Evolutionary conservation across 2,888 invertebrate genomes (phyloP), one percentile per base, ranked within the genome.

Genomic region (Opisthograptis luteolata): DNA sequence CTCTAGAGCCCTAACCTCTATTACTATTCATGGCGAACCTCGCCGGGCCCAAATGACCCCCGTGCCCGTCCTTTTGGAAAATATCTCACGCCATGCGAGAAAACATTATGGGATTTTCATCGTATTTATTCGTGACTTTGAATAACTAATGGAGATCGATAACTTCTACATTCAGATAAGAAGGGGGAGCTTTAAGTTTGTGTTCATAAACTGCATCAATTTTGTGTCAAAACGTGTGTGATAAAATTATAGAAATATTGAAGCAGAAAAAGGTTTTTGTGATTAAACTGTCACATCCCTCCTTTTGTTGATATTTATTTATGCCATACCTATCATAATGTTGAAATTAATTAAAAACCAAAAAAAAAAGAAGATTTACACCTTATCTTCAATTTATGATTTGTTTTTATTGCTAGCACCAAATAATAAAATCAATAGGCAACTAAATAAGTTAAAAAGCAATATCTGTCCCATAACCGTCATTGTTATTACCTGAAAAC

Each of bases 21-120:
- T 88, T 87, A 86, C 85, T 89, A 90, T 89, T 89, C 89, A 89
- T 89, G 70, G 77, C 69, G 66, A 59, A 68, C 78, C 81, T 79
- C 79, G 77, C 67, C 68, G 74, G 71, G 68, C 68, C 73, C 66
- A 66, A 75, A 73, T 76, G 79, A 73, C 74, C 79, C 72, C 60
- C 60, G 68, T 63, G 62, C 55, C 64, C 57, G 59, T 58, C 58
- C 53, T 56, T 52, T 64, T 47, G 61, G 56, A 62, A 68, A 70
- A 67, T 70, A 68, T 62, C 62, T 69, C 65, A 51, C 39, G 22
- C 35, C 30, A 35, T 66, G 59, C 64, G 64, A 70, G 68, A 69
- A 76, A 74, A 72, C 69, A 68, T 78, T 72, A 74, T 72, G 72
- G 70, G 70, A 73, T 71, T 74, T 73, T 68, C 68, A 69, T 61